Base-by-base conservation (phyloP, 2,113 vertebrate genomes). In the Caretta caretta region DNA sequence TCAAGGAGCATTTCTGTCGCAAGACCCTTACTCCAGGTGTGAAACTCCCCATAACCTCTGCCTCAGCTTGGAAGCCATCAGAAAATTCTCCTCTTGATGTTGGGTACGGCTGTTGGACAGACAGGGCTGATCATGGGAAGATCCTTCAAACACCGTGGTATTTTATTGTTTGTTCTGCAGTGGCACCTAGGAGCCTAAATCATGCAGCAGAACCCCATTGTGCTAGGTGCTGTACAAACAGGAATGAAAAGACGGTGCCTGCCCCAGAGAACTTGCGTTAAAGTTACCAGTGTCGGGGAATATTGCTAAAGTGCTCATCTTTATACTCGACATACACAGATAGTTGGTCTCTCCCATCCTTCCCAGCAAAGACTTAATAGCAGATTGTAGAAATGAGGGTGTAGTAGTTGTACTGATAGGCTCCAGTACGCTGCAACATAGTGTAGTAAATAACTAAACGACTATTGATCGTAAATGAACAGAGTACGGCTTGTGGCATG, bases 301-400 rank as follows among this genome's bases (percentile, higher is more conserved):
- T 89, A 22, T 53, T 65, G 72, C 11, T 75, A 86, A 94, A 81
- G 80, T 83, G 83, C 89, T 91, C 3, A 83, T 88, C 22, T 76
- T 65, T 42, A 75, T 42, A 75, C 35, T 65, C 6, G 2, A 75
- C 20, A 42, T 17, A 6, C 22, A 72, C 19, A 42, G 12, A 42
- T 46, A 25, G 46, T 46, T 46, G 72, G 38, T 76, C 72, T 76
- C 38, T 46, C 20, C 16, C 62, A 69, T 19, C 19, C 31, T 35
- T 69, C 16, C 38, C 22, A 76, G 72, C 38, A 46, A 76, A 76
- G 72, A 76, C 12, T 75, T 42, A 42, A 76, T 46, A 76, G 24
- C 24, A 42, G 38, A 25, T 46, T n/a, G 46, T 46, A 46, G 38
- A 76, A 46, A 42, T 25, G 92, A 50, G 62, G 83, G 50, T 62